Evolutionary conservation across 1,140 invertebrate genomes (phyloP).

Genomic region (Trichonephila clavata): DNA sequence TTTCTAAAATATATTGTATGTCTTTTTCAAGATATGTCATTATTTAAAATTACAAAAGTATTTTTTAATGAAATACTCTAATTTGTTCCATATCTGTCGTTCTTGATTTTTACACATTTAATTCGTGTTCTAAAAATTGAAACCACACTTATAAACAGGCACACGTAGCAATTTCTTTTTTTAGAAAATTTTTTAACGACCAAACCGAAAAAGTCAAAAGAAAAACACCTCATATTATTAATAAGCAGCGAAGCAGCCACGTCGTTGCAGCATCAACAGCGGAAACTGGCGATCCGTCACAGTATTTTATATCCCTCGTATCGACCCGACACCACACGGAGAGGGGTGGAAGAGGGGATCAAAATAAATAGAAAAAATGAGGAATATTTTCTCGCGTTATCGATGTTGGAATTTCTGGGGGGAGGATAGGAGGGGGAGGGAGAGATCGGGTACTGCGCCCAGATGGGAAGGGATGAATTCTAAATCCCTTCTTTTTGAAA

Average conservation of each 20-base stretch:
- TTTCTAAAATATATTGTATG: too few relatives aligned
- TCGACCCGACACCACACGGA: background rate
- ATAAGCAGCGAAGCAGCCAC: background rate
- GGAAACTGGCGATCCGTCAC: slow-evolving; percentile 46
- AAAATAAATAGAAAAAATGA: slow-evolving; percentile 49
- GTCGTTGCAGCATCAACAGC: background rate
- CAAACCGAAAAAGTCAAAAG: background rate
- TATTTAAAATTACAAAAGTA: too few relatives aligned
- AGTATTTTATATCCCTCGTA: slow-evolving; percentile 19
- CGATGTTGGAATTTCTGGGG: slow-evolving; percentile 24
- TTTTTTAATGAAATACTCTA: too few relatives aligned
- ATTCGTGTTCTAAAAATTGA: too few relatives aligned
- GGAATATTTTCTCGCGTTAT: slow-evolving; percentile 56
- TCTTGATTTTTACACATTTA: too few relatives aligned
- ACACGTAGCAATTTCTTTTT: too few relatives aligned
- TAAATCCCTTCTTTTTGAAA: slow-evolving; percentile 54
- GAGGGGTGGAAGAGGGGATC: background rate
- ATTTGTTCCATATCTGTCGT: too few relatives aligned
- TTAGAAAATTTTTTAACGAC: too few relatives aligned
- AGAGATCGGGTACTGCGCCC: background rate
- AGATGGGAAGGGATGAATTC: slow-evolving; percentile 46
- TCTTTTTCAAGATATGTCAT: too few relatives aligned
- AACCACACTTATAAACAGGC: too few relatives aligned
- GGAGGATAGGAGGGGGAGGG: background rate
- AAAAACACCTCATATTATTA: background rate